Evolutionary conservation across 2,113 vertebrate species (phyloP).

Genomic region (Melospiza melodia): DNA sequence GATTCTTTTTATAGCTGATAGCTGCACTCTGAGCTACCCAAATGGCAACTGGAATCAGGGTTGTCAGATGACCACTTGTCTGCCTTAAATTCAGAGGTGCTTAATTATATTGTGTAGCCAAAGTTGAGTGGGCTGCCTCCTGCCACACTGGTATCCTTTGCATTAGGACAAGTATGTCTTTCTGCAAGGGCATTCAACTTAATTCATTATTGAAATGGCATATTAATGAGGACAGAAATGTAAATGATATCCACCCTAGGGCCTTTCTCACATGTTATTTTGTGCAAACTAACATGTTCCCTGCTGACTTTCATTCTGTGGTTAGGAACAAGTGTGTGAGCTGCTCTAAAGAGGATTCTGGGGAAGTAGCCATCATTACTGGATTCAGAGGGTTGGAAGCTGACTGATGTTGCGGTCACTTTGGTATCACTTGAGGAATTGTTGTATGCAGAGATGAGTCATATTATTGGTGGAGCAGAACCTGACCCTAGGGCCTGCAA

Average conservation of each 20-base stretch:
- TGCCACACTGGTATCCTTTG: not conserved
- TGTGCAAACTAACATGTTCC: conserved; percentile 17
- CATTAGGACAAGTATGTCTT: not conserved
- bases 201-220: not conserved
- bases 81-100: not conserved
- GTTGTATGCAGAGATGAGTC: conserved; percentile 60
- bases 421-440: conserved; percentile 65
- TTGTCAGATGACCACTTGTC: not conserved
- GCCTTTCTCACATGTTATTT: not conserved
- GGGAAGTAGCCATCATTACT: conserved; percentile 41
- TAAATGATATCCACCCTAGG: not conserved
- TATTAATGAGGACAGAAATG: not conserved
- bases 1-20: not conserved
- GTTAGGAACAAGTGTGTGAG: conserved; percentile 51
- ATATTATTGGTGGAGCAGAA: conserved; percentile 63
- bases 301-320: conserved; percentile 4
- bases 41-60: not conserved
- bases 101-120: not conserved
- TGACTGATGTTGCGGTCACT: conserved; percentile 42
- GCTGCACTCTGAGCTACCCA: not conserved
- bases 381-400: conserved; percentile 49
- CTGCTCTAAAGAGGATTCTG: conserved; percentile 14
- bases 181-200: not conserved
- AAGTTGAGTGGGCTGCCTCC: not conserved
- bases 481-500: conserved; percentile 54